Conservation (phyloP, 2,113 vertebrate genomes). For the Cacatua alba region DNA sequence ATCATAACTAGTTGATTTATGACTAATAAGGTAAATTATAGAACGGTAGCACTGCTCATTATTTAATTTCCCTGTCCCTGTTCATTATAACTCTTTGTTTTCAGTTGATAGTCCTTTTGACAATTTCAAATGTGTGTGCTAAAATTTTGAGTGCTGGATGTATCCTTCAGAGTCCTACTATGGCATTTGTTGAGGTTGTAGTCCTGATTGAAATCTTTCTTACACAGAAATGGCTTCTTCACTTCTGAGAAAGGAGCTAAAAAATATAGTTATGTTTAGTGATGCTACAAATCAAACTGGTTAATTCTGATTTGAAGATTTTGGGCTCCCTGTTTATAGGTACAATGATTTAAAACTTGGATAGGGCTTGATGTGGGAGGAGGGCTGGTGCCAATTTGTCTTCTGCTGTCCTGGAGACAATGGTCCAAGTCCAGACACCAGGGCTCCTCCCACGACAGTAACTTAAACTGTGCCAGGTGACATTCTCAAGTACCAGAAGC, state of each 20-base stretch:
- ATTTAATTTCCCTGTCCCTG: not conserved
- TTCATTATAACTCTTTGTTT: not conserved
- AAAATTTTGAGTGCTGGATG: not conserved
- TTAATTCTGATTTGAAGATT: not conserved
- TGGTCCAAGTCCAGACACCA: not conserved
- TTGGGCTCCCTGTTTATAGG: not conserved
- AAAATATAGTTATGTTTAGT: not conserved
- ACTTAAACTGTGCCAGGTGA: not conserved
- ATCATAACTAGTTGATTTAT: not conserved
- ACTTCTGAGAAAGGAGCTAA: not conserved
- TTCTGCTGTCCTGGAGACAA: not conserved
- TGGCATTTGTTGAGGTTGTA: not conserved
- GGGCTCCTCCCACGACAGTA: not conserved
- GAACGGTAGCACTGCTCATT: not conserved
- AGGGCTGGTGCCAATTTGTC: not conserved
- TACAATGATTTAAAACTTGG: not conserved
- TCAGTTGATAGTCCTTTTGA: not conserved
- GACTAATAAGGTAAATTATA: not conserved
- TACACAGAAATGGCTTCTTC: not conserved
- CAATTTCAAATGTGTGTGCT: not conserved
- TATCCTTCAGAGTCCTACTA: not conserved
- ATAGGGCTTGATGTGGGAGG: not conserved
- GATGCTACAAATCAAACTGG: not conserved
- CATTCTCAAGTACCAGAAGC: not conserved
- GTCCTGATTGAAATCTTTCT: not conserved